Conservation (phyloP, 2,888 invertebrate species). For the Epiblema foenella region DNA sequence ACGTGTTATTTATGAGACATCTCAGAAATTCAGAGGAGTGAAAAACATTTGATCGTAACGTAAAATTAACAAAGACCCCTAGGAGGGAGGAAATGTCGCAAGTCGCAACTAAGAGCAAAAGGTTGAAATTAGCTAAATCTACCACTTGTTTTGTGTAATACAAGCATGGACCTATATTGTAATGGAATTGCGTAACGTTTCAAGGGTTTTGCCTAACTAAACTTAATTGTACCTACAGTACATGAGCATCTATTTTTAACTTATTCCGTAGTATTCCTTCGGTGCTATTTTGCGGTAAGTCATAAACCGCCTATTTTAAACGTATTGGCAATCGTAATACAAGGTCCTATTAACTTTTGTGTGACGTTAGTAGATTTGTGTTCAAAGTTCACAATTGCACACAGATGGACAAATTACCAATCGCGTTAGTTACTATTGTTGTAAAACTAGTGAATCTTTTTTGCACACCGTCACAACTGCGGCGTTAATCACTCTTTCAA, state of each 20-base stretch:
- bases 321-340: slow-evolving; percentile 5
- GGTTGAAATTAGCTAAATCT: too few species aligned
- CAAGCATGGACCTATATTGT: background rate
- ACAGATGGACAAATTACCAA: slow-evolving; percentile 2
- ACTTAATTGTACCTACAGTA: background rate
- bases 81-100: too few species aligned
- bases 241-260: slow-evolving; percentile 8
- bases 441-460: background rate
- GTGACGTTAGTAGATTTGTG: slow-evolving; percentile 10
- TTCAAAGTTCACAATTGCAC: slow-evolving; percentile 11
- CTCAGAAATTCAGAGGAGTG: background rate
- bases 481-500: background rate
- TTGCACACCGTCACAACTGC: slow-evolving; percentile 2
- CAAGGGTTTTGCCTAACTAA: background rate
- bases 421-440: background rate
- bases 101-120: too few species aligned
- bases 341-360: background rate
- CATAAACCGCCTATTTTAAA: slow-evolving; percentile 15
- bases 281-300: background rate
- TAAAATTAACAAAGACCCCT: background rate
- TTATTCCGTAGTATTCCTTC: background rate
- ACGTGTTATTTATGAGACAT: background rate
- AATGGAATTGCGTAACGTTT: background rate
- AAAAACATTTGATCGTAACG: background rate
- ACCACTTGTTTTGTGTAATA: background rate